These are phyloP conservation scores for Celastrina argiolus DNA, from an alignment of 2,888 invertebrate genomes.

Conservation along the genomic window DNA sequence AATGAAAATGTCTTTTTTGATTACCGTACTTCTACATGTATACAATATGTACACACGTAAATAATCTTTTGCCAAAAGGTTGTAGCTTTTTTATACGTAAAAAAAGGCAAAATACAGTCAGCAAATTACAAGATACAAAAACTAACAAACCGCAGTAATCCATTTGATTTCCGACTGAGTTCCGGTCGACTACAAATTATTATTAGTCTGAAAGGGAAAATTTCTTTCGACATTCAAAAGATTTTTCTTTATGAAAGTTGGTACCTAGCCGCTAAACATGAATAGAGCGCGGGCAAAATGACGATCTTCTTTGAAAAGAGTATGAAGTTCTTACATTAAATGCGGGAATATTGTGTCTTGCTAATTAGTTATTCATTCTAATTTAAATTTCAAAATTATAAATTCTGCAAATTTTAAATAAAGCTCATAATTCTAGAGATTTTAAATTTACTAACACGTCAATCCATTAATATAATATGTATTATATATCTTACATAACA, in stretches of 20 bases:
- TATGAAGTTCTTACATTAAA: not conserved
- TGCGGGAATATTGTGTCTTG: not conserved
- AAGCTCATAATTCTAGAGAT: too few species aligned
- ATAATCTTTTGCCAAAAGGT: not conserved
- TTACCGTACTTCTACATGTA: too few species aligned
- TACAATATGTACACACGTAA: too few species aligned
- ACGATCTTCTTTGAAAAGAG: constrained; percentile 9
- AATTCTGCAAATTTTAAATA: not conserved
- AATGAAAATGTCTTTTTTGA: not conserved
- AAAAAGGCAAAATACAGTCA: not conserved
- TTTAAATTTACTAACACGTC: too few species aligned
- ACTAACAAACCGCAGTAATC: not conserved
- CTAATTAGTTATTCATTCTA: not conserved
- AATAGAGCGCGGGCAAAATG: not conserved
- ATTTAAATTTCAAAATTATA: not conserved
- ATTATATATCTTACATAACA: too few species aligned
- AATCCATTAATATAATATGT: too few species aligned
- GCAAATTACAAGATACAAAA: constrained; percentile 1
- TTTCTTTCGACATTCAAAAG: constrained; percentile 12
- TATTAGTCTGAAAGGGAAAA: constrained; percentile 14
- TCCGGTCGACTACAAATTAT: constrained; percentile 18
- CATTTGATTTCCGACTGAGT: constrained; percentile 8
- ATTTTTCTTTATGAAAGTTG: not conserved
- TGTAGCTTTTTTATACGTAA: not conserved
- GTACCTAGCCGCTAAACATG: constrained; percentile 6